Conservation (phyloP, 2,888 invertebrate genomes). For the Podotricha telesiphe region DNA sequence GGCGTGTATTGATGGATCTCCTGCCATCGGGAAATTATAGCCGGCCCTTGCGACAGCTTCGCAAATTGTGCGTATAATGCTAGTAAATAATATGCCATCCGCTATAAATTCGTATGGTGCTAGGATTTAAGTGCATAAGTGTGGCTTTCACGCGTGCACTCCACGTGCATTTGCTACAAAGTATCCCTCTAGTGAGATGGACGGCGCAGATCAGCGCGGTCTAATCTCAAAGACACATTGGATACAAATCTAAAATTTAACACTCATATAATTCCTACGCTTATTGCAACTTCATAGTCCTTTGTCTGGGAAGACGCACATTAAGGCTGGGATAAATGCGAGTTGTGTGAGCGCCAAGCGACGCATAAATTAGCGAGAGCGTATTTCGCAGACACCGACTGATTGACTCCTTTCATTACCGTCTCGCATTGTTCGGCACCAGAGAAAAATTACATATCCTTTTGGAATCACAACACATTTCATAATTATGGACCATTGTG, state of each 20-base stretch:
- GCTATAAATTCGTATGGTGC: constrained; percentile 75
- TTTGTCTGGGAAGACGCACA: constrained; percentile 63
- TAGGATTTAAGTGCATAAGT: constrained; percentile 62
- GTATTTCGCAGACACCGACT: constrained; percentile 75
- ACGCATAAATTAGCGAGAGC: constrained; percentile 75
- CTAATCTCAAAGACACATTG: constrained; percentile 24
- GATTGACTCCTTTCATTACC: constrained; percentile 84
- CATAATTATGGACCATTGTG: constrained; percentile 84
- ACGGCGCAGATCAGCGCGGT: constrained; percentile 7
- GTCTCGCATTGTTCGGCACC: constrained; percentile 74
- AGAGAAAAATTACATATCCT: constrained; percentile 77
- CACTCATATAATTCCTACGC: constrained; percentile 37
- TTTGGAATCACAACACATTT: constrained; percentile 81
- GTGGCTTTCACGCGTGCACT: constrained; percentile 54
- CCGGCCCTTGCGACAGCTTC: constrained; percentile 81
- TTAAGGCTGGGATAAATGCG: constrained; percentile 53
- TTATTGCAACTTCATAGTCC: constrained; percentile 56
- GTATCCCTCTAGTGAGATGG: constrained; percentile 5
- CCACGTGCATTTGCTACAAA: constrained; percentile 42
- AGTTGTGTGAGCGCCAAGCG: constrained; percentile 51
- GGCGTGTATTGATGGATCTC: constrained; percentile 82
- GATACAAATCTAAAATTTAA: constrained; percentile 39
- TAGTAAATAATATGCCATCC: constrained; percentile 78
- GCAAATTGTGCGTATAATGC: constrained; percentile 83
- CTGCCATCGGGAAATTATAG: constrained; percentile 82